These are phyloP conservation scores for Thunnus maccoyii DNA, from an alignment of 2,113 vertebrate genomes.

Conservation along the genomic window DNA sequence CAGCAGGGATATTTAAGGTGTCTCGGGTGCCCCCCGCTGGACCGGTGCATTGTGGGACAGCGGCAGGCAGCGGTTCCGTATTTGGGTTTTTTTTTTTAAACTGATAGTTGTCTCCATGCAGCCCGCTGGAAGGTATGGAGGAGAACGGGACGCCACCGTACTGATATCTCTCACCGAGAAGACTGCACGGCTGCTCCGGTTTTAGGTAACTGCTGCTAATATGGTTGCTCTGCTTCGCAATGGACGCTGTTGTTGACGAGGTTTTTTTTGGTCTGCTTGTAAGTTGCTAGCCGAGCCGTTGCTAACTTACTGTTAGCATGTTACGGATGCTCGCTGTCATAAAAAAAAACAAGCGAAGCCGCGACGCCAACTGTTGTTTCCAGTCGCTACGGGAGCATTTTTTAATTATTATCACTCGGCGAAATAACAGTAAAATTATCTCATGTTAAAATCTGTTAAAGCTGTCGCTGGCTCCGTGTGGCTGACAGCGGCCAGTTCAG, in stretches of 20 bases:
- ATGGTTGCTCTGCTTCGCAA: neutral
- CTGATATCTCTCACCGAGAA: conserved; percentile 41
- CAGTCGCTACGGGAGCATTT: neutral
- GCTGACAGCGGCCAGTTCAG: conserved; percentile 7
- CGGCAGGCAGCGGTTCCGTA: conserved; percentile 61
- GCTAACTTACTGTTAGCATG: conserved; percentile 68
- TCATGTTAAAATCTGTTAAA: neutral
- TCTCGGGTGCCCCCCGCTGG: conserved; percentile 62
- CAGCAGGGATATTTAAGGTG: conserved; percentile 10
- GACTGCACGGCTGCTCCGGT: conserved; percentile 32
- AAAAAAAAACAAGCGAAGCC: neutral
- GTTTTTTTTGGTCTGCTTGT: conserved; percentile 16
- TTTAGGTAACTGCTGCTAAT: conserved; percentile 50
- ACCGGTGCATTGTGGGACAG: conserved; percentile 82
- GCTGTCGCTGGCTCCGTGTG: neutral
- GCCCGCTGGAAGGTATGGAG: conserved; percentile 54
- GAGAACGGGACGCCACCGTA: conserved; percentile 48
- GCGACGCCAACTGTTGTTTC: neutral
- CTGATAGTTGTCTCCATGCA: conserved; percentile 59
- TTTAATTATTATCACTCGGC: neutral
- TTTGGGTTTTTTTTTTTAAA: conserved; percentile 21
- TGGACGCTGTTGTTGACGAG: conserved; percentile 37
- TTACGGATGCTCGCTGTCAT: conserved; percentile 10
- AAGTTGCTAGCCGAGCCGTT: conserved; percentile 59
- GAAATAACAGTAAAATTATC: neutral